Base-by-base conservation (phyloP, 2,797 vertebrate genomes). In the Ctenochaetus hawaiiensis region DNA sequence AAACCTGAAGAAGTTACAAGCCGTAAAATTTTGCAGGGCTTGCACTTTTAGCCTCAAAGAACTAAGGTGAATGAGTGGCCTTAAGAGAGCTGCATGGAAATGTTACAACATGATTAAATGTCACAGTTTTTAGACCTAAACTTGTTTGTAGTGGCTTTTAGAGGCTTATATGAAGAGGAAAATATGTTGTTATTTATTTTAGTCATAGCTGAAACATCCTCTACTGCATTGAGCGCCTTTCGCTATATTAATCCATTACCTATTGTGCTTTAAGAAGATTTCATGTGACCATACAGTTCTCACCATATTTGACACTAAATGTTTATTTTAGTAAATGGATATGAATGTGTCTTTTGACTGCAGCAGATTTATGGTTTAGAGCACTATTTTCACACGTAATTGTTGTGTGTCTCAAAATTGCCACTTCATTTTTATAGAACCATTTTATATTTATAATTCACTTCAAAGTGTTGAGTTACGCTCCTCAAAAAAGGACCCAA, bases 71-170 rank as follows among this genome's bases (percentile, higher is more conserved):
- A 51, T 30, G 14, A n/a, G 17, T 49, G 13, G 64, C 66, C 62
- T 16, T 18, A 47, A 30, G 18, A 75, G 62, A 65, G 45, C 26
- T 16, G 16, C 51, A 34, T 16, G 66, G 6, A 67, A 74, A 68
- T 75, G 20, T 56, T 59, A 51, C 14, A 70, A 20, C 45, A 60
- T 17, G 18, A 54, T 52, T 43, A 70, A 61, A 59, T 1, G 11
- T 11, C 54, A 22, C 37, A 45, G 66, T 54, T 45, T 65, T 49
- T 58, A 22, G 45, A 23, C 14, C 59, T 47, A 57, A 56, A 61
- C 26, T 71, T 59, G 59, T 65, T 75, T 75, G 53, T 54, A 26
- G 39, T 64, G 65, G 61, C 56, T 51, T 23, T 76, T 51, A 68
- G 26, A 17, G n/a, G 53, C 5, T 51, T 45, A 43, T 44, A 44